Base-by-base conservation (phyloP, 2,888 invertebrate species). In the Meganola albula region DNA sequence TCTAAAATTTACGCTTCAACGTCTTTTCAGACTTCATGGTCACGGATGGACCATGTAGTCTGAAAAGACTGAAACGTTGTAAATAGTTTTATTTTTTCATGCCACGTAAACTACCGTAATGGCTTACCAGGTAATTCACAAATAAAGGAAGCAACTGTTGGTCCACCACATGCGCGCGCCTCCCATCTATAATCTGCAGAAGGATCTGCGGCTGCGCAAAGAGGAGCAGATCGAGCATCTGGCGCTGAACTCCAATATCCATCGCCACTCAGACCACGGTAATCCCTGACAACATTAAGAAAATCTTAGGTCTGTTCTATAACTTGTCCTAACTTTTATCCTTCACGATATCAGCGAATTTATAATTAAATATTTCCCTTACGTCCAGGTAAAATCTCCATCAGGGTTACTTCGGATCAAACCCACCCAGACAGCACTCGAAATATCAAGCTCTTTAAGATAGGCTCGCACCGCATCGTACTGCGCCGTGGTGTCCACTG, bases 121-220 rank as follows among this genome's bases (percentile, higher is more conserved):
- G 9, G 37, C 31, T 32, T 58, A 93, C 93, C 93, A 57, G 92
- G 91, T 62, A 93, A 84, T 87, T 93, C 93, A 65, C 93, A 93
- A 43, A 93, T 90, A 68, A 93, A 93, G 4, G 93, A 91, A 1
- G 93, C 93, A 0, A 92, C 90, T 44, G 92, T 91, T 0, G 93
- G 92, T 12, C 93, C 93, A 6, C 92, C 92, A 58, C 93, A 93
- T 7, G 90, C 87, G 27, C 91, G 82, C 0, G 92, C 90, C 60
- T 91, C 91, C 93, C 93, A 93, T 44, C 92, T 89, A 74, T 92
- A 93, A 78, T 93, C 93, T 6, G 91, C 89, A 3, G 90, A 88
- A 1, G 93, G 93, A 70, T 93, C 91, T 37, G 92, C 90, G 26
- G 92, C 92, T 11, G 92, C 92, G 63, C 93, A 93, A 3, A 93